Base-by-base conservation (phyloP, 92 coral and sea anemone genomes). In the Palythoa grandis region DNA sequence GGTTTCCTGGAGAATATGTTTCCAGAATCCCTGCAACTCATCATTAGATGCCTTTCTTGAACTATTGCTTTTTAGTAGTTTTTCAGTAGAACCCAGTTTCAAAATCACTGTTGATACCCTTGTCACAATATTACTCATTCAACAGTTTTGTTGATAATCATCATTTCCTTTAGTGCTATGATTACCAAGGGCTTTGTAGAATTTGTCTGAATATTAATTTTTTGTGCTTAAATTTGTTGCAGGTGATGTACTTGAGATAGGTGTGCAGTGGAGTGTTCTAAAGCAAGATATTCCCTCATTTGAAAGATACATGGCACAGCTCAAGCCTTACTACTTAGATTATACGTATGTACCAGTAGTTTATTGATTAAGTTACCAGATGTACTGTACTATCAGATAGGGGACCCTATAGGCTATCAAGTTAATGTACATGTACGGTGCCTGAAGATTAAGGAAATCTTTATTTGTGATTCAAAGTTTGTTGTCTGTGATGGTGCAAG, bases 231-330 rank as follows among this genome's bases (percentile, higher is more conserved):
- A 7, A 25, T 24, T 14, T 79, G 11, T 74, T 75, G 16, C 67
- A 97, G 99, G 99, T 50, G 99, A 97, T 90, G 95, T 96, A 47
- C 88, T 97, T 70, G 99, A 97, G 73, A 97, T 97, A 87, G 99
- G 99, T 16, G 98, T 97, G 37, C 99, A 97, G 86, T 97, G 99
- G 99, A 97, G 99, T 78, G 94, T 97, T 77, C 87, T 92, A 38
- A 97, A 87, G 72, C 83, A 95, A 72, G 99, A 97, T 61, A 97
- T 97, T 72, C 95, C 99, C 23, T 95, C 98, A 15, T 97, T 97
- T 90, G 99, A 97, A 72, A 89, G 99, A 95, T 97, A 97, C 76
- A 97, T 97, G 99, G 99, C 99, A 22, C 98, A 95, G 88, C 87
- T 97, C 52, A 97, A 97, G 72, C 99, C 99, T 12, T 97, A 97